Base-by-base conservation (phyloP, 1,140 invertebrate species). In the Camponotus pennsylvanicus region DNA sequence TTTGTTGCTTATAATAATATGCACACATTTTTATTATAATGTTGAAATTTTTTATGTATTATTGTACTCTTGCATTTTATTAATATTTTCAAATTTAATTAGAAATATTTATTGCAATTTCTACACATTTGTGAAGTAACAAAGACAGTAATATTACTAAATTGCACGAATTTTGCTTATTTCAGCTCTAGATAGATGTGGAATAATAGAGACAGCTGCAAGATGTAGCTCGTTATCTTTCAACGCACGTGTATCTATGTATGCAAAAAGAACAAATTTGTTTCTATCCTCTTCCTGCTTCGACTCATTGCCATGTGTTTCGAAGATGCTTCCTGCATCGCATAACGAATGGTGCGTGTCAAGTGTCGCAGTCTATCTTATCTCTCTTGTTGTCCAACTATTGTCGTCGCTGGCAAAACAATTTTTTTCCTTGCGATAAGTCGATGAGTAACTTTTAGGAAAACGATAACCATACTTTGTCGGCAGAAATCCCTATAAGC, bases 231-330 rank as follows among this genome's bases (percentile, higher is more conserved):
- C 11, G 52, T 89, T 89, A 89, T 89, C 82, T 66, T 11, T 52
- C 13, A 52, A 1, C 18, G n/a, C 27, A 78, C 45, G 18, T 37
- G 76, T 66, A 64, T 82, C 71, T 71, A 64, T 64, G 78, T 79
- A 6, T 66, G 52, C 37, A 27, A 55, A 34, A 52, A 52, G 15
- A 63, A 84, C 67, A 57, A 77, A 82, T 86, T 42, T 88, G 34
- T 88, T 52, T 88, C 88, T 85, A 86, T 67, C 66, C 79, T 18
- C 67, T 89, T 89, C 78, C 85, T 86, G 88, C 70, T 89, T 83
- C 85, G 32, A 78, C 67, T 73, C 67, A 42, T 83, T 69, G 45
- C 64, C 87, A 86, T 84, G 61, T 83, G 85, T 75, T 69, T 89
- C 42, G 64, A 89, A 89, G 73, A 89, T 89, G 64, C 45, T 83